Percentiles rank a stretch among this genome's conserved stretches.
Evolutionary conservation across 92 coral and sea anemone species (phyloP).

Genomic region (Zoanthus solanderi): DNA sequence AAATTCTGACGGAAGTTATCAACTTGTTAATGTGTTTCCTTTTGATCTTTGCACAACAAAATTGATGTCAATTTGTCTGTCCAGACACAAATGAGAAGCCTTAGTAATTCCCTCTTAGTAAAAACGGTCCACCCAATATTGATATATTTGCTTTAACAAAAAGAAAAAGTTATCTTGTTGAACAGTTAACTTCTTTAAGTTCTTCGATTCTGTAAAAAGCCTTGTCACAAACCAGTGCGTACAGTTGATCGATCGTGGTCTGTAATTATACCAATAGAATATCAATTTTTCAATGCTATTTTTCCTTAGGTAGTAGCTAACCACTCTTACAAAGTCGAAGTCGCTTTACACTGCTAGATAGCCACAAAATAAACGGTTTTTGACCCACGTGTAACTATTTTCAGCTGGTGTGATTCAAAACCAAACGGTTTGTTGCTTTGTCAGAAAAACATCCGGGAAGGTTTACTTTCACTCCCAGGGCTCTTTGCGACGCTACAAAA

Average conservation of each 20-base stretch:
- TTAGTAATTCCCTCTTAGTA: neutral
- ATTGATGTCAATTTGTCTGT: constrained; percentile 20
- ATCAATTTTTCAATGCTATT: neutral
- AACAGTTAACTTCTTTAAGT: neutral
- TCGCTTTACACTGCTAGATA: neutral
- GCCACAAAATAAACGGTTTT: constrained; percentile 42
- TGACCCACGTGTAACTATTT: constrained; percentile 56
- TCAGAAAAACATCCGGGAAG: constrained; percentile 66
- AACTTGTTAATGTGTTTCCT: neutral
- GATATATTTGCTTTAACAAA: neutral
- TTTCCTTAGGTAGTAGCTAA: neutral
- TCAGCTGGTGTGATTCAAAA: constrained; percentile 59
- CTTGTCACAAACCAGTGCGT: neutral
- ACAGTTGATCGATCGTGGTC: constrained; percentile 19
- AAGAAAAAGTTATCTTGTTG: neutral
- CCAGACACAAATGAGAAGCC: constrained; percentile 6
- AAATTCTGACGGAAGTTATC: neutral
- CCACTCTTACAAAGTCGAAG: constrained; percentile 2
- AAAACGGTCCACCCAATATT: neutral
- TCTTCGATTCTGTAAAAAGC: constrained; percentile 23
- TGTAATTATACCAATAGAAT: neutral
- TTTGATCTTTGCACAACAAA: neutral
- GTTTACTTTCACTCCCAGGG: constrained; percentile 15
- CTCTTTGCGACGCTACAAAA: neutral
- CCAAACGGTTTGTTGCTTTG: constrained; percentile 67